Percentiles rank a stretch among this genome's conserved stretches.
phyloP scores from a whole-genome alignment of 2,113 vertebrate genomes.

The Sitta europaea region DNA sequence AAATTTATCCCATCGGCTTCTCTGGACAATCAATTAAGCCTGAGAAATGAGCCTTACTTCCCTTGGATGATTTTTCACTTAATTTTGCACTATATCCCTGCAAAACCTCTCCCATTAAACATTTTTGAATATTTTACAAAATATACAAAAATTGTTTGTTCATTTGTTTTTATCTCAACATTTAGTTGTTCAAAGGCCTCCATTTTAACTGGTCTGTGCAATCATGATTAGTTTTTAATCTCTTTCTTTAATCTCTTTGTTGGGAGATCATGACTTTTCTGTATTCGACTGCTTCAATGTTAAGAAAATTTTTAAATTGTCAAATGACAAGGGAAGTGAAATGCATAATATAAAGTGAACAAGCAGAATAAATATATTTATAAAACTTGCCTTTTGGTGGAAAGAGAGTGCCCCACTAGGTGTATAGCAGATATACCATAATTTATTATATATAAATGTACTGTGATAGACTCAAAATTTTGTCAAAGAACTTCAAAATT shows the following conservation, averaged over 20 bases:
- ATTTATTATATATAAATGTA: neutral
- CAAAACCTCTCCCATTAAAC: neutral
- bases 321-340: neutral
- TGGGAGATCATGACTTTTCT: neutral
- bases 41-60: neutral
- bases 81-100: neutral
- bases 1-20: neutral
- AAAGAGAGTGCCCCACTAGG: neutral
- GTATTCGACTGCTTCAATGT: neutral
- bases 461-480: neutral
- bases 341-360: neutral
- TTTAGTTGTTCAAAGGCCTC: neutral
- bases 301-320: neutral
- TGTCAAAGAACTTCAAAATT: neutral
- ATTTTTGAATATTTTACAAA: too few species aligned
- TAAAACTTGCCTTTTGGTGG: neutral
- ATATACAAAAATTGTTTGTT: too few species aligned
- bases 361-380: neutral
- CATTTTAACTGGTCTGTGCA: neutral
- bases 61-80: neutral
- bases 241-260: neutral
- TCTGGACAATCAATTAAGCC: neutral
- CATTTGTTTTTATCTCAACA: neutral
- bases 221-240: neutral
- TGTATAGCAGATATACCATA: neutral